Conservation (phyloP, 2,797 vertebrate species). For the Sebastes kiyomatsui region DNA sequence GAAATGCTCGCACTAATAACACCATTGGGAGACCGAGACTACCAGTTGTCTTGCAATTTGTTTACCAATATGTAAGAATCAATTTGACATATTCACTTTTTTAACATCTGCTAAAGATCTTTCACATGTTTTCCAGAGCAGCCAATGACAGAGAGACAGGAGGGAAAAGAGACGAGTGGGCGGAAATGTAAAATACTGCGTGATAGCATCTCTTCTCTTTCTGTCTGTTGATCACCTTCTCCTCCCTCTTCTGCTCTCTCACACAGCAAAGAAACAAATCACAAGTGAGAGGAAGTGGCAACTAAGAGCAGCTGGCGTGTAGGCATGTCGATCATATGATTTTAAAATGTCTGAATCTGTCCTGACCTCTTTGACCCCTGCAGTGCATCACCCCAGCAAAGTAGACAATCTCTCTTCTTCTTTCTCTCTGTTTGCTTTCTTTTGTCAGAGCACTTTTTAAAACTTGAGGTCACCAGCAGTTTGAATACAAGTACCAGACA, state of each 20-base stretch:
- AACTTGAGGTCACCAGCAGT: background rate
- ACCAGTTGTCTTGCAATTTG: background rate
- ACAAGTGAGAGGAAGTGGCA: background rate
- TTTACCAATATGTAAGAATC: background rate
- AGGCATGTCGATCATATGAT: background rate
- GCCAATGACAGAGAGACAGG: background rate
- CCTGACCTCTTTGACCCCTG: slow-evolving; percentile 1
- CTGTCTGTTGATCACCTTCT: background rate
- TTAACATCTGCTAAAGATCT: background rate
- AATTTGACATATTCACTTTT: background rate
- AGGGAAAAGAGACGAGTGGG: background rate
- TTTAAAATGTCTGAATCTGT: background rate
- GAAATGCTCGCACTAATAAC: background rate
- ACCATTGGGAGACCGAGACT: background rate
- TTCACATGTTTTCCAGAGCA: background rate
- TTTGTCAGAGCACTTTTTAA: background rate
- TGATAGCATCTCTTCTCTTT: background rate
- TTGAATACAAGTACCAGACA: background rate
- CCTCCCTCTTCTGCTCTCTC: background rate
- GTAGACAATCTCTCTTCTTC: background rate
- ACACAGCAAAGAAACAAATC: background rate
- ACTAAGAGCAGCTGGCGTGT: background rate
- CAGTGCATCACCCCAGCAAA: background rate
- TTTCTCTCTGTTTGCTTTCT: slow-evolving; percentile 4
- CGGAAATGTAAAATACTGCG: background rate